Base-by-base conservation (phyloP, 1,140 invertebrate species). In the Contarinia nasturtii region DNA sequence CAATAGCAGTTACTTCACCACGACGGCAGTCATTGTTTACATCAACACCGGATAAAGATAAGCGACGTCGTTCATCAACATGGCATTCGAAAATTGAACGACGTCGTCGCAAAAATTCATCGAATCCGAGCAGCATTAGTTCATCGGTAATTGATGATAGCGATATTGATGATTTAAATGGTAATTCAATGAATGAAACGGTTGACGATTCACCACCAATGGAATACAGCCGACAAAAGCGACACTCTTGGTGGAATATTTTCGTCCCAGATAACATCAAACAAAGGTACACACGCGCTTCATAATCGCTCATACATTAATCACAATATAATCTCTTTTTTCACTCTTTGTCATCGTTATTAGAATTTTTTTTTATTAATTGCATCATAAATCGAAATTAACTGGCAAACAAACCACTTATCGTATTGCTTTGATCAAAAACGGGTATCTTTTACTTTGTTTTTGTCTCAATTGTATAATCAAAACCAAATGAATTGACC, bases 191-290 rank as follows among this genome's bases (percentile, higher is more conserved):
- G 3, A 67, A 68, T 37, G 72, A 74, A 27, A 10, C 10, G 27
- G 10, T 27, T 46, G 66, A 47, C 33, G 10, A 56, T 55, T 45
- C 59, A 60, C 66, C 70, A n/a, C 52, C 61, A 2, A 65, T 59
- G 7, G 54, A 57, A 14, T 70, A 73, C 54, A 62, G 71, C 2
- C 68, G 80, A 15, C 79, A 83, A 57, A 83, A 85, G 56, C 68
- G 83, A 48, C 74, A 77, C 10, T 86, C 82, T 12, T 86, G 83
- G 83, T 86, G 82, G 82, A 85, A 84, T 57, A 80, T 84, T 22
- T 83, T 86, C 54, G 78, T 82, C 7, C 77, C 78, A 46, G 80
- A 85, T 54, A 73, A 75, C 60, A 65, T 74, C 47, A 75, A 76
- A 55, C 68, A 71, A 64, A 77, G 76, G 76, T 75, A 59, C 56